Evolutionary conservation across 2,888 invertebrate species (phyloP).

Genomic region (Pterostichus niger): DNA sequence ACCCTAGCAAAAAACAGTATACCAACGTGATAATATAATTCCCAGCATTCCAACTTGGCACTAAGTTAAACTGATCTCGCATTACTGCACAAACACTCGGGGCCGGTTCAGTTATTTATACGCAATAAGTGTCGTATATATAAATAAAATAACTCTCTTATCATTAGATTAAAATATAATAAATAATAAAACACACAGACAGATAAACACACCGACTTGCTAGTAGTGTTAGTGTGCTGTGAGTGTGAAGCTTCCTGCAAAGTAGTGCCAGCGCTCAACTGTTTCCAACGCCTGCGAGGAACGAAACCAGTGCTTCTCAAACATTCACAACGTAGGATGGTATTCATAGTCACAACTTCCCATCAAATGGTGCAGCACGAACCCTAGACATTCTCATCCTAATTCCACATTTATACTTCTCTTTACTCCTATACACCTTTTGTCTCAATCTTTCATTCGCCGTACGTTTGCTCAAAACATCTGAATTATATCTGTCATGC

Average conservation of each 20-base stretch:
- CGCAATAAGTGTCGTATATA: slow-evolving; percentile 44
- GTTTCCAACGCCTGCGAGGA: neutral
- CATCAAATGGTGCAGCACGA: too few relatives aligned
- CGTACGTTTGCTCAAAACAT: too few relatives aligned
- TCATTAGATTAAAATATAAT: slow-evolving; percentile 48
- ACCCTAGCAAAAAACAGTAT: neutral
- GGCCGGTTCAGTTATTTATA: slow-evolving; percentile 12
- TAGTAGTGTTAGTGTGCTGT: neutral
- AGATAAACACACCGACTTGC: neutral
- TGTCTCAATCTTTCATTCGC: too few relatives aligned
- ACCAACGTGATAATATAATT: slow-evolving; percentile 37
- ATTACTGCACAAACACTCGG: neutral
- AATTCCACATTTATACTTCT: too few relatives aligned
- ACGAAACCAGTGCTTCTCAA: neutral
- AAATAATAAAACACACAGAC: slow-evolving; percentile 15
- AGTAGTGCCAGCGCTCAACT: neutral
- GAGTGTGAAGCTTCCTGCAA: slow-evolving; percentile 9
- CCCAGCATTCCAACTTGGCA: slow-evolving; percentile 30
- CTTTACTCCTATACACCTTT: too few relatives aligned
- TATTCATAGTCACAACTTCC: too few relatives aligned
- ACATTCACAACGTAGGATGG: neutral
- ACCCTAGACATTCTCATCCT: too few relatives aligned
- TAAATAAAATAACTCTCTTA: slow-evolving; percentile 50
- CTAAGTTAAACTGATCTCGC: slow-evolving; percentile 3
- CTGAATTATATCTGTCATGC: too few relatives aligned